These are phyloP conservation scores for Microchrysa polita DNA, from an alignment of 2,888 invertebrate species.

Conservation along the genomic window DNA sequence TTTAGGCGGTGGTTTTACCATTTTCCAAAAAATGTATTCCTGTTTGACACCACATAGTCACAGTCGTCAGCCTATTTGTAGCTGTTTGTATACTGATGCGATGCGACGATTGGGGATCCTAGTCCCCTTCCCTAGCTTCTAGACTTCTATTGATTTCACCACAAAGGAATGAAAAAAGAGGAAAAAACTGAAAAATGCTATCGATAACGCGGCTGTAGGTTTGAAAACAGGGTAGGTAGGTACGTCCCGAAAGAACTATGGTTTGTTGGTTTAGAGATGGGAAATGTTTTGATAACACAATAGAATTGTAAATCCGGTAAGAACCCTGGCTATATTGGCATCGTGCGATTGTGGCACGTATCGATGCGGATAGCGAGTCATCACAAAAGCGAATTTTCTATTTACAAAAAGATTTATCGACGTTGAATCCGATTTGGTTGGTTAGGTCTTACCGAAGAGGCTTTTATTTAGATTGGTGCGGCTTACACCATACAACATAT, in stretches of 20 bases:
- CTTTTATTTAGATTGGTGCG: constrained; percentile 40
- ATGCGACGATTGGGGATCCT: too few relatives aligned
- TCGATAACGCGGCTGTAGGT: background rate
- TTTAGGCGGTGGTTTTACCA: background rate
- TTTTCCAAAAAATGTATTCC: background rate
- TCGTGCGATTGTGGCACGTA: background rate
- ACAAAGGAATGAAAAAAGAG: background rate
- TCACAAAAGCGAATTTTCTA: constrained; percentile 33
- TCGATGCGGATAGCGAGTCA: background rate
- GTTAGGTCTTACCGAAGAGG: constrained; percentile 38
- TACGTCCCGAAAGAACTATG: constrained; percentile 18
- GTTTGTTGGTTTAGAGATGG: background rate
- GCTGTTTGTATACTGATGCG: background rate
- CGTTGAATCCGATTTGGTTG: constrained; percentile 37
- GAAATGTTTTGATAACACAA: constrained; percentile 28
- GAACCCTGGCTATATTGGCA: background rate
- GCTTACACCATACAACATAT: background rate
- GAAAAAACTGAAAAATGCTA: constrained; percentile 1
- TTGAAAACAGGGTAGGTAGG: too few relatives aligned
- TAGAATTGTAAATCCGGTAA: constrained; percentile 18
- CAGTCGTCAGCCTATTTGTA: background rate
- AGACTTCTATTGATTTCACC: background rate
- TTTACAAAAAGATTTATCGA: constrained; percentile 40
- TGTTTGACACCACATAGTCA: background rate
- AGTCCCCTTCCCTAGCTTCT: too few relatives aligned